phyloP scores from a whole-genome alignment of 1,140 invertebrate genomes.

The Drosophila setifemur region DNA sequence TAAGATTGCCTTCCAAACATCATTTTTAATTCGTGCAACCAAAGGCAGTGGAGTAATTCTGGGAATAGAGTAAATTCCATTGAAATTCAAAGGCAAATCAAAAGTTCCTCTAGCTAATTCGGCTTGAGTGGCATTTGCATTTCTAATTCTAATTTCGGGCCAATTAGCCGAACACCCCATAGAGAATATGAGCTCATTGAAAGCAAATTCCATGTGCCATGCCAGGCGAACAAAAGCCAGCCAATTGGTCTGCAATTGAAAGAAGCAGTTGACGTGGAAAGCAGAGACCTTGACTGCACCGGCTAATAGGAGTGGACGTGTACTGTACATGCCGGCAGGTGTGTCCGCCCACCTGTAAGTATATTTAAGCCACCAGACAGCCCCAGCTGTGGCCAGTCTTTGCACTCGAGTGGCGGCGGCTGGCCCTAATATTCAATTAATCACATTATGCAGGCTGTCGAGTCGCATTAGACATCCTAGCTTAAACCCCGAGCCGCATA shows the following conservation, averaged over 20 bases:
- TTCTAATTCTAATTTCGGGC: neutral
- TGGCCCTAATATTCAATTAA: conserved; percentile 39
- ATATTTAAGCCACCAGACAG: neutral
- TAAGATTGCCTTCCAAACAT: too few species aligned
- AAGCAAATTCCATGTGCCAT: conserved; percentile 30
- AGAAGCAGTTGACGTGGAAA: neutral
- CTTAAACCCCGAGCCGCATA: neutral
- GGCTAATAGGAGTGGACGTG: neutral
- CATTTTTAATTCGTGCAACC: too few species aligned
- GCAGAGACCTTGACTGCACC: conserved; percentile 13
- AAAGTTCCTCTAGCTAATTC: neutral
- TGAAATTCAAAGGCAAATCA: neutral
- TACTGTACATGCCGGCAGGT: too few species aligned
- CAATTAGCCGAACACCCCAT: conserved; percentile 14
- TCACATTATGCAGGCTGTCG: conserved; percentile 54
- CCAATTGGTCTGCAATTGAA: conserved; percentile 7
- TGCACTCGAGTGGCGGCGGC: neutral
- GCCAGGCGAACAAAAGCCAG: conserved; percentile 15
- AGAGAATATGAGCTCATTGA: conserved; percentile 30
- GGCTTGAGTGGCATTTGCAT: neutral
- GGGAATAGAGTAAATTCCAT: neutral
- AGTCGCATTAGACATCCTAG: conserved; percentile 15
- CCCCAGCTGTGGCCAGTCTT: conserved; percentile 6
- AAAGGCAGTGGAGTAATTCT: too few species aligned
- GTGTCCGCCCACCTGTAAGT: neutral